phyloP scores from a whole-genome alignment of 2,888 invertebrate species.

The Thecophora atra region DNA sequence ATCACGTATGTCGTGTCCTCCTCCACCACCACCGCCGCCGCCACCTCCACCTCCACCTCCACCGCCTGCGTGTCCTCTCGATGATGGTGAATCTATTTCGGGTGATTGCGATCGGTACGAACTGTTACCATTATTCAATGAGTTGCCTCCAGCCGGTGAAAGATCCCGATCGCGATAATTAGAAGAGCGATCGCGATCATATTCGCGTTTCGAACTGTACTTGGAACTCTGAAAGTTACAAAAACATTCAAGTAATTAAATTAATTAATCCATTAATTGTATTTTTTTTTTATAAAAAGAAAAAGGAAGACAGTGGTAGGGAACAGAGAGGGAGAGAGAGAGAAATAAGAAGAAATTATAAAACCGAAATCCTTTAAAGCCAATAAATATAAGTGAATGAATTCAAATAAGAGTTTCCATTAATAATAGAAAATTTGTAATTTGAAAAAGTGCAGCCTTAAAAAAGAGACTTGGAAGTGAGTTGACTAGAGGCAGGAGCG shows the following conservation, averaged over 20 bases:
- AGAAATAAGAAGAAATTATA: slow-evolving; percentile 19
- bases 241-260: slow-evolving; percentile 41
- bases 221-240: slow-evolving; percentile 73
- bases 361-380: background rate
- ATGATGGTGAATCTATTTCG: slow-evolving; percentile 75
- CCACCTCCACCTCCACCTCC: slow-evolving; percentile 58
- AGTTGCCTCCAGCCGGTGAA: slow-evolving; percentile 60
- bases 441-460: slow-evolving; percentile 38
- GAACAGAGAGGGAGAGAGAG: background rate
- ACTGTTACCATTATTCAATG: slow-evolving; percentile 73
- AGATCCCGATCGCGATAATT: slow-evolving; percentile 66
- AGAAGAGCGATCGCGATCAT: slow-evolving; percentile 67
- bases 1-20: slow-evolving; percentile 63
- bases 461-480: slow-evolving; percentile 37
- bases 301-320: too few species aligned
- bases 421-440: slow-evolving; percentile 11
- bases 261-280: background rate
- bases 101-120: slow-evolving; percentile 79
- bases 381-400: background rate
- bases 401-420: background rate
- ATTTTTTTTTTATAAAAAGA: background rate
- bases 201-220: slow-evolving; percentile 81
- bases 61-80: slow-evolving; percentile 56
- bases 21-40: slow-evolving; percentile 49
- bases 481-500: slow-evolving; percentile 42